phyloP scores from a whole-genome alignment of 1,140 invertebrate species.

The Ceratosolen solmsi region DNA sequence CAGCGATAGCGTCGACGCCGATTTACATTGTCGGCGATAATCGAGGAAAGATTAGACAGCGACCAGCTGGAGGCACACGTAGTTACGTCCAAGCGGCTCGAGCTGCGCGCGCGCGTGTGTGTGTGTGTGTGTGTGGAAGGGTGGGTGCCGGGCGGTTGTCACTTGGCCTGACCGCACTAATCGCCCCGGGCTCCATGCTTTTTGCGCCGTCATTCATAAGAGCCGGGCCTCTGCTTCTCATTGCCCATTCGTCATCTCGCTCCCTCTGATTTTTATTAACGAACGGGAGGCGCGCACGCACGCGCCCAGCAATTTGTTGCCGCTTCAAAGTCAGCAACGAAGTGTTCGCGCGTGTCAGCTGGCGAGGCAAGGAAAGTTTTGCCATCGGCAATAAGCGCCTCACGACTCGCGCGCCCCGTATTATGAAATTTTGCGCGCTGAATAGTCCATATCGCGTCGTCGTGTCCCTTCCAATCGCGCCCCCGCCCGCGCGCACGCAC shows the following conservation, averaged over 20 bases:
- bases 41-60: constrained; percentile 66
- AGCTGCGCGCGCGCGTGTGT: neutral
- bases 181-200: constrained; percentile 49
- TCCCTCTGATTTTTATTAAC: constrained; percentile 29
- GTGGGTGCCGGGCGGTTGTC: neutral
- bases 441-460: constrained; percentile 42
- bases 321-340: neutral
- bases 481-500: neutral
- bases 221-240: constrained; percentile 52
- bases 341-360: neutral
- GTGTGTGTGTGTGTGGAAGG: neutral
- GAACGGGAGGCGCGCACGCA: neutral
- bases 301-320: constrained; percentile 1
- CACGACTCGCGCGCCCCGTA: constrained; percentile 3
- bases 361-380: neutral
- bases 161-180: constrained; percentile 30
- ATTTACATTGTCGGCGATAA: constrained; percentile 58
- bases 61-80: constrained; percentile 57
- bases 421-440: constrained; percentile 43
- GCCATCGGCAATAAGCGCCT: neutral
- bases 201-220: constrained; percentile 68
- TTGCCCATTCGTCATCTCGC: constrained; percentile 28
- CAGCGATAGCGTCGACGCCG: constrained; percentile 49
- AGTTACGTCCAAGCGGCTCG: neutral
- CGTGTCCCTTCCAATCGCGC: neutral